phyloP scores from a whole-genome alignment of 2,113 vertebrate genomes.

The Pan troglodytes region NHGRI_mPanTro3-v2.1_pri NC_072413.2:78423501-78424000 shows the following conservation, averaged over 20 bases:
- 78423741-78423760: neutral
- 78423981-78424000: neutral
- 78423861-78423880: neutral
- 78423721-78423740: neutral
- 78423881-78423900: constrained; percentile 16
- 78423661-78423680: neutral
- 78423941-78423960: neutral
- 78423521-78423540: too few species aligned
- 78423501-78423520: too few species aligned
- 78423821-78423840: neutral
- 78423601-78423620: neutral
- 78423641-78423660: neutral
- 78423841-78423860: neutral
- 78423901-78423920: neutral
- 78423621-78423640: neutral
- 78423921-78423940: neutral
- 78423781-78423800: neutral
- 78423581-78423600: constrained; percentile 11
- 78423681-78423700: neutral
- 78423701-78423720: neutral
- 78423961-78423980: constrained; percentile 21
- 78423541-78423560: too few species aligned
- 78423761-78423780: neutral
- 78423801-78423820: neutral
- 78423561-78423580: neutral